Evolutionary conservation across 2,888 invertebrate species (phyloP).

Genomic region (Entomobrya multifasciata): DNA sequence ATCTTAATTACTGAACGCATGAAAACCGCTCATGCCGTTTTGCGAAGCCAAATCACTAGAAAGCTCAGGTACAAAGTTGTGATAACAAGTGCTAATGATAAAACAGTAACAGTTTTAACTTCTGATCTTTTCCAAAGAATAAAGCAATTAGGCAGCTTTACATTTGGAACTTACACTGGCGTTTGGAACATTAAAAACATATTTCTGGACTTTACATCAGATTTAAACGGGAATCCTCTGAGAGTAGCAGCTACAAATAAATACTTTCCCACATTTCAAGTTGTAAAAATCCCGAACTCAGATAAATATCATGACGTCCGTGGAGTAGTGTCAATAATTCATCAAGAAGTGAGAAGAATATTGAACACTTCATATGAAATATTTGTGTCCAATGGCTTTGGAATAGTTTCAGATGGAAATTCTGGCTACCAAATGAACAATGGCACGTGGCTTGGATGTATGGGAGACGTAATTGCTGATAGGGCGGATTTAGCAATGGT

Average conservation of each 20-base stretch:
- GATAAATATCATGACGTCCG: not conserved
- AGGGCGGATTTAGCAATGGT: constrained; percentile 36
- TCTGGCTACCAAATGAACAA: constrained; percentile 42
- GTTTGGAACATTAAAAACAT: not conserved
- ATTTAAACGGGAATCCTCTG: not conserved
- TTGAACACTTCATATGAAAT: constrained; percentile 20
- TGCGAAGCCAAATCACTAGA: not conserved
- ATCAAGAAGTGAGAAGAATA: constrained; percentile 1
- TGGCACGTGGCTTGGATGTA: constrained; percentile 52
- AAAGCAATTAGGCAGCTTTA: no score
- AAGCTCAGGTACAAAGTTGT: not conserved
- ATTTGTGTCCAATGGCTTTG: constrained; percentile 12
- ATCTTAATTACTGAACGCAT: not conserved
- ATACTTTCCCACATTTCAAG: constrained; percentile 23
- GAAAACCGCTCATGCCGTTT: not conserved
- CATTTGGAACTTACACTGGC: no score
- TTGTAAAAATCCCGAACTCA: not conserved
- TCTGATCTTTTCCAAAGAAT: not conserved
- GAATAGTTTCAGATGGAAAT: not conserved
- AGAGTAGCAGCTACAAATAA: constrained; percentile 36
- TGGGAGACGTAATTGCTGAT: constrained; percentile 31
- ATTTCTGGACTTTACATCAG: constrained; percentile 18
- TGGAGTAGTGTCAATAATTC: constrained; percentile 11
- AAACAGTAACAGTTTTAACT: not conserved
- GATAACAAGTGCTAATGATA: not conserved